Base-by-base conservation (phyloP, 2,888 invertebrate species). In the Agonopterix alstromeriana region DNA sequence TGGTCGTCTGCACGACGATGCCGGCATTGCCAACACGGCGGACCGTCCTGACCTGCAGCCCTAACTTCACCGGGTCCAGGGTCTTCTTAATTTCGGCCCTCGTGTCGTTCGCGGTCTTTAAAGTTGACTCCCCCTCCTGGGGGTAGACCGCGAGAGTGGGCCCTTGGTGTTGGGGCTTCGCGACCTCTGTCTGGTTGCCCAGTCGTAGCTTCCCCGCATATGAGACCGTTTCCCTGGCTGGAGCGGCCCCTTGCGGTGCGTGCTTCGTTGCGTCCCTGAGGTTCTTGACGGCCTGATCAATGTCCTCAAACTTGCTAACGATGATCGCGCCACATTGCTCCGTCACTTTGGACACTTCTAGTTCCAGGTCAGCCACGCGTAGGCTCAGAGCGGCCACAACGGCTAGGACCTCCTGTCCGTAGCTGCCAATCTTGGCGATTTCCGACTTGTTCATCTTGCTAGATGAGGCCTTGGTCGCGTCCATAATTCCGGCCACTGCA, bases 161-260 rank as follows among this genome's bases (percentile, higher is more conserved):
- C 5, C 38, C 38, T 10, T 38, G 10, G 10, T 38, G 10, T n/a
- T 4, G n/a, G 4, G 38, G 38, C 5, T 38, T 38, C 10, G 38
- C 10, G n/a, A n/a, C n/a, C 38, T 38, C n/a, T 3, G n/a, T 38
- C 10, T 10, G 10, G 63, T 92, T 91, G 1, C 77, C 80, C 45
- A 96, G 69, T 46, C 10, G 3, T 1, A 38, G 38, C n/a, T 10
- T 38, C n/a, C 10, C 38, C 3, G 42, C 38, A 9, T 38, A 38
- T 8, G 27, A 38, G 38, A 8, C 4, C 8, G 10, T 1, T 3
- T 38, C 10, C 4, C 10, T 8, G 38, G 10, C 1, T n/a, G n/a
- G 36, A 1, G n/a, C 3, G 10, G 3, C 38, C 10, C 10, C 10
- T 38, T 38, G n/a, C 38, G 38, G 38, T 38, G 38, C n/a, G 3